Conservation (phyloP, 2,888 invertebrate genomes). For the Allolobophora icterica region DNA sequence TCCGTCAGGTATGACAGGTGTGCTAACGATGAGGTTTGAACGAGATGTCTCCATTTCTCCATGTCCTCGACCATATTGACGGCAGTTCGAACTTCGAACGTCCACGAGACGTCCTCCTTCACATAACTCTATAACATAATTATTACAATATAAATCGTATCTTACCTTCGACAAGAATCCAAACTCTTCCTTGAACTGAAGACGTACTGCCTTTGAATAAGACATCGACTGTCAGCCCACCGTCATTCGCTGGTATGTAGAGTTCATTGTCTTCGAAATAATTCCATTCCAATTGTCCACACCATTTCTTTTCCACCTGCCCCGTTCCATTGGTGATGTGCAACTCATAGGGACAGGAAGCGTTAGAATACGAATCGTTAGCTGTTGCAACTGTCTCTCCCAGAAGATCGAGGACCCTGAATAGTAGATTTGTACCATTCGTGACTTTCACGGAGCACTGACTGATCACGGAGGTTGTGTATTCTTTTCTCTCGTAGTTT, state of each 20-base stretch:
- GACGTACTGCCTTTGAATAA: neutral
- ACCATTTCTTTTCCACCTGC: neutral
- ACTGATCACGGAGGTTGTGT: neutral
- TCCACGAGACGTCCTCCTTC: no score
- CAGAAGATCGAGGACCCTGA: neutral
- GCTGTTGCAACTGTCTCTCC: neutral
- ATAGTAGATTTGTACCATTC: neutral
- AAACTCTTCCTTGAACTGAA: neutral
- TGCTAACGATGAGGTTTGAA: no score
- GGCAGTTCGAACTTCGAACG: no score
- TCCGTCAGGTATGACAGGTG: no score
- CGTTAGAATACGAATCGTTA: neutral
- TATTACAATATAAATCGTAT: neutral
- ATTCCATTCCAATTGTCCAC: neutral
- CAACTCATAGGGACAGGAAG: neutral
- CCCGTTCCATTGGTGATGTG: neutral
- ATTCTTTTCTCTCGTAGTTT: neutral
- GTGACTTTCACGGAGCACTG: neutral
- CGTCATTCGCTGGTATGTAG: neutral
- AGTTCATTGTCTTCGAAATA: neutral
- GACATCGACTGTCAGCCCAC: neutral
- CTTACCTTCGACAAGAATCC: neutral
- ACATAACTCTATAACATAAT: no score
- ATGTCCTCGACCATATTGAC: no score
- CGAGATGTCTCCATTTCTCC: no score